These are phyloP conservation scores for Ranitomeya imitator DNA, from an alignment of 2,113 vertebrate genomes.

Conservation along the genomic window DNA sequence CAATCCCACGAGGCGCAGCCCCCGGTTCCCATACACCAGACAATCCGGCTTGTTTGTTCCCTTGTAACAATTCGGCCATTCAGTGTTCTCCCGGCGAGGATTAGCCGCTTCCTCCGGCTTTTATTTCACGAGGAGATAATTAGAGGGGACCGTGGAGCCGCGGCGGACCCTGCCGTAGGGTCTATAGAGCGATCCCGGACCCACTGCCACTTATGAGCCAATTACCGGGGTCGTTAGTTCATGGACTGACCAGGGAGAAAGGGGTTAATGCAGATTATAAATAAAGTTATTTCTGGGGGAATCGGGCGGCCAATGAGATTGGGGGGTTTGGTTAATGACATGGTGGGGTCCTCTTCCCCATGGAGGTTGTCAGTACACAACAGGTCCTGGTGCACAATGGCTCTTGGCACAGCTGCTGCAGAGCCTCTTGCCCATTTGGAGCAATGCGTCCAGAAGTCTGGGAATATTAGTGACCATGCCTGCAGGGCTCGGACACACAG, in stretches of 20 bases:
- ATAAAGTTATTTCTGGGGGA: neutral
- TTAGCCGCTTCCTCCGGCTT: slow-evolving; percentile 36
- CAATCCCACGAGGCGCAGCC: neutral
- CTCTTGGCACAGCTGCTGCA: no score
- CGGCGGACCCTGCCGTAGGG: neutral
- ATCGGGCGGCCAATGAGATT: neutral
- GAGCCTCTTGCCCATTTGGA: no score
- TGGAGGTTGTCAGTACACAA: neutral
- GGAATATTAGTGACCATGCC: neutral
- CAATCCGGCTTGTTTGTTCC: slow-evolving; percentile 25
- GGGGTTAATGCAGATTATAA: slow-evolving; percentile 8
- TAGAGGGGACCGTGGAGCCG: neutral
- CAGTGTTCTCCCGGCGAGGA: slow-evolving; percentile 27
- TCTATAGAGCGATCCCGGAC: slow-evolving; percentile 1
- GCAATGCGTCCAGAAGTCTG: neutral
- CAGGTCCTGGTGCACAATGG: no score
- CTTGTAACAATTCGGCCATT: slow-evolving; percentile 50
- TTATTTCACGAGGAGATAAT: slow-evolving; percentile 15
- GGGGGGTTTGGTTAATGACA: neutral
- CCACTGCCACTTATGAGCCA: neutral
- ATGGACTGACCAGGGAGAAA: neutral
- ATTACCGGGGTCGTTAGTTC: neutral
- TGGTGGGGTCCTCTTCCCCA: no score
- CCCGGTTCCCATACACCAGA: slow-evolving; percentile 8
- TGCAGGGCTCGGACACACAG: no score